phyloP scores from a whole-genome alignment of 2,888 invertebrate species.

The Conops quadrifasciatus region DNA sequence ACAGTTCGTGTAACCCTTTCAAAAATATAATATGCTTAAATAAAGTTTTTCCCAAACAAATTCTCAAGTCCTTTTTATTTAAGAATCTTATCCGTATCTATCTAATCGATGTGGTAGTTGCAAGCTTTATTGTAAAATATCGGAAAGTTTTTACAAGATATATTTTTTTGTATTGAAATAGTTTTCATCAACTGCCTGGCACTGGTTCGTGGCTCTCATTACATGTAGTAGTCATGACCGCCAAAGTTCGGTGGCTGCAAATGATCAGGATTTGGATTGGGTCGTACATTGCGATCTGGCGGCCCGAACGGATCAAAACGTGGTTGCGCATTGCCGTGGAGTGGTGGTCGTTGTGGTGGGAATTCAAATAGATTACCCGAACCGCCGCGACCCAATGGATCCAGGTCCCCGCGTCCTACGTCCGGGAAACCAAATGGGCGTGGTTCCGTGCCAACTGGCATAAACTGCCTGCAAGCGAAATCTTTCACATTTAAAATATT shows the following conservation, averaged over 20 bases:
- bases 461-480: slow-evolving; percentile 39
- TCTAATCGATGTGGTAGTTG: no score
- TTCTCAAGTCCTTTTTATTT: no score
- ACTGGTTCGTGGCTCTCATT: slow-evolving; percentile 32
- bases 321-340: slow-evolving; percentile 40
- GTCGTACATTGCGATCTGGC: slow-evolving; percentile 66
- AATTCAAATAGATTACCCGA: slow-evolving; percentile 56
- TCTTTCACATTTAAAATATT: slow-evolving; percentile 19
- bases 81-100: no score
- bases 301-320: slow-evolving; percentile 88
- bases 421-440: slow-evolving; percentile 61
- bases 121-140: no score
- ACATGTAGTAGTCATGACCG: slow-evolving; percentile 59
- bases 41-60: no score
- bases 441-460: slow-evolving; percentile 44
- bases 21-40: no score
- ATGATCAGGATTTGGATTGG: slow-evolving; percentile 74
- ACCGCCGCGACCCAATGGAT: slow-evolving; percentile 73
- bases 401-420: slow-evolving; percentile 79
- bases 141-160: no score
- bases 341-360: slow-evolving; percentile 46
- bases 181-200: no score
- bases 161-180: no score
- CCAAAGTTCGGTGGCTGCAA: slow-evolving; percentile 72
- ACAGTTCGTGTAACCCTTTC: no score